Evolutionary conservation across 2,888 invertebrate genomes (phyloP), one percentile per base, ranked within the genome.

Genomic region (Timema podura): DNA sequence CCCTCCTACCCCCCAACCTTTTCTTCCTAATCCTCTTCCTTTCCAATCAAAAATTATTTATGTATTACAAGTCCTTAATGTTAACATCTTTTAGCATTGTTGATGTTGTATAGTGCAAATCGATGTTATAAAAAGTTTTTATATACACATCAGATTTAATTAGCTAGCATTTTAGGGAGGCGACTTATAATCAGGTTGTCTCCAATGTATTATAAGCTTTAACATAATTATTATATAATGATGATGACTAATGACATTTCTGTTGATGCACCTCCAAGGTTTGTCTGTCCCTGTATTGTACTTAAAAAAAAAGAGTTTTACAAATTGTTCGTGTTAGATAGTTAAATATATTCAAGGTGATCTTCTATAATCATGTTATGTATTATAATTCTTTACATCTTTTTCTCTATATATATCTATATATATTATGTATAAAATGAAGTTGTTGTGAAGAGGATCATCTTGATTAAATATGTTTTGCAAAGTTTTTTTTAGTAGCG

Each of bases 191-290:
- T 30, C 30, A 30, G 1, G 30, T 30, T 30, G 30, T 30, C 30
- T 30, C 30, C 30, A 30, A 30, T 30, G 30, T 30, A 30, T 30
- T 30, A 30, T 30, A 30, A 30, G 30, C 30, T 15, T 61, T 61
- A 30, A 57, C 30, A 61, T 57, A 15, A 57, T 57, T 57, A 13
- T 30, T 57, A 15, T 57, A 16, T 57, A 15, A 57, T 44, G 51
- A 51, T 51, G 51, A 61, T 44, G 30, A 69, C 51, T 69, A 70
- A 70, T 70, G 71, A 71, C 73, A 73, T 73, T 72, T 73, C 73
- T 73, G 73, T 73, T 73, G 73, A 72, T 73, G 73, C 73, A 73
- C 70, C 71, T 73, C 54, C 64, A 61, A 61, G 61, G 61, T 7
- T 61, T n/a, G 59, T 59, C 65, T 15, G 57, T 59, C n/a, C 47